phyloP scores from a whole-genome alignment of 35 echinoderm and acorn worm species.

The Lytechinus pictus region DNA sequence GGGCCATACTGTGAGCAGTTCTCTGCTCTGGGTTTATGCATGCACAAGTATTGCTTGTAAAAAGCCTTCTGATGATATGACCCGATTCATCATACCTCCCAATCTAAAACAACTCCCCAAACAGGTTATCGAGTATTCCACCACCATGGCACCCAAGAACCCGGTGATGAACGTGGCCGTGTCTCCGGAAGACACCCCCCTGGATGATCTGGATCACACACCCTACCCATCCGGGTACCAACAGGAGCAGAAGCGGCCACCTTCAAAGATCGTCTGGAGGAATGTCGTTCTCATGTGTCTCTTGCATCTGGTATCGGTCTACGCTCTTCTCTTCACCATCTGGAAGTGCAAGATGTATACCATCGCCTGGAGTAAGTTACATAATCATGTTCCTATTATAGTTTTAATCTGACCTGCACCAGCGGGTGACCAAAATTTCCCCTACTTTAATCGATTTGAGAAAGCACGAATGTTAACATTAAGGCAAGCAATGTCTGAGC shows the following conservation, averaged over 20 bases:
- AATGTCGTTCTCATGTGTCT: conserved; percentile 55
- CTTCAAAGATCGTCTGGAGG: conserved; percentile 48
- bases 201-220: not conserved
- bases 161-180: conserved; percentile 11
- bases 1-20: too few species aligned
- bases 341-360: conserved; percentile 56
- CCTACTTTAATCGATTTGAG: too few species aligned
- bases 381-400: not conserved
- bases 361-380: conserved; percentile 39
- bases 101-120: not conserved
- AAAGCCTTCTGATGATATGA: too few species aligned
- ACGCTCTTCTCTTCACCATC: conserved; percentile 31
- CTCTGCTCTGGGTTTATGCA: too few species aligned
- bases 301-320: conserved; percentile 48
- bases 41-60: too few species aligned
- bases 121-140: not conserved
- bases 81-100: too few species aligned
- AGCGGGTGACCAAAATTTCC: too few species aligned
- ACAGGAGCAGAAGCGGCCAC: not conserved
- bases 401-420: too few species aligned
- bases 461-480: too few species aligned
- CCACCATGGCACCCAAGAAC: conserved; percentile 53
- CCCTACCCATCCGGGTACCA: not conserved
- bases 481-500: too few species aligned
- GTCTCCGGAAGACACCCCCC: not conserved